Base-by-base conservation (phyloP, 2,797 vertebrate genomes). In the Squalus acanthias region DNA sequence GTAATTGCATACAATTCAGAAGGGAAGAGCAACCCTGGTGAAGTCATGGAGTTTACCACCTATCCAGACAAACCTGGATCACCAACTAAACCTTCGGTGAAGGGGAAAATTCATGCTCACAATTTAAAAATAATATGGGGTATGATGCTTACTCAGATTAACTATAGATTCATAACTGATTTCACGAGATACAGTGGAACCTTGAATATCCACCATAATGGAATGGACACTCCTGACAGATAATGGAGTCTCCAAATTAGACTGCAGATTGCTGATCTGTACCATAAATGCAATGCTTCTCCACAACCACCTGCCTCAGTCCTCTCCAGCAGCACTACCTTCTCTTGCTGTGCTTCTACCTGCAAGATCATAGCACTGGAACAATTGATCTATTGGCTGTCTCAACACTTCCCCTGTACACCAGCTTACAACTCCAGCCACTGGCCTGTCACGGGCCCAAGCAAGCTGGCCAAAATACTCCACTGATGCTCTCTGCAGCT, bases 1-100 rank as follows among this genome's bases (percentile, higher is more conserved):
- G 99, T 99, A 97, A 98, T 98, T 96, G 99, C 99, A 72, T 99
- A 99, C 97, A 99, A 99, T 97, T 98, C 99, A 0, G 99, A 99
- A 98, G 99, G 99, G 89, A 99, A 99, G 97, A 99, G 99, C 97
- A 99, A 98, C 98, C 99, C 99, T 26, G 99, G 99, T 97, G 98
- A 98, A 96, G 98, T 98, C 96, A 98, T 98, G 3, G 99, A 99
- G 97, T 99, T 99, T 96, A 97, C 98, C 97, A 99, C 99, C 0
- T 98, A 98, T 96, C 99, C 99, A 95, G 99, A 99, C 97, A 98
- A 98, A 97, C 99, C 99, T 76, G 97, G 98, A 97, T 97, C 98
- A 97, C 99, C 99, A 97, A 97, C 98, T 97, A 99, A 98, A 97
- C 99, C 98, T 50, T 97, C 98, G 93, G 97, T 99, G 97, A 99